Base-by-base conservation (phyloP, 2,888 invertebrate genomes). In the Nowickia ferox region DNA sequence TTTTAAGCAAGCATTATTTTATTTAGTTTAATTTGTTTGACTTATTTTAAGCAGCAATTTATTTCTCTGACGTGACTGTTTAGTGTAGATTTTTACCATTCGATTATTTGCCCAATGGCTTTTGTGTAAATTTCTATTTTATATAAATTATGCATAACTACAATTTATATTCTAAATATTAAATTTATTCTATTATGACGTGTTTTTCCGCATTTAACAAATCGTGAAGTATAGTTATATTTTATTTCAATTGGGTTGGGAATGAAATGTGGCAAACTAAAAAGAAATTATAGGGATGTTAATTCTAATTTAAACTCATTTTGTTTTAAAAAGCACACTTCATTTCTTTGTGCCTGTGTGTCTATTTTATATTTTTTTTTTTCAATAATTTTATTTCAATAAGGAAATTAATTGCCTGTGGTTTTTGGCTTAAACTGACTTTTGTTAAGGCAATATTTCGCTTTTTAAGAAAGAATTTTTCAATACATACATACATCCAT, bases 381-480 rank as follows among this genome's bases (percentile, higher is more conserved):
- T 66, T 74, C 11, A 81, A 59, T 68, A n/a, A 42, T 74, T 66
- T 59, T 30, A 59, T 66, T 74, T 68, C 59, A 59, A 79, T 68
- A 77, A 59, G 74, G 63, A 79, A 75, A 75, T 48, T 57, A 17
- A 75, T 75, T 79, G 48, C 78, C 15, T 74, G 65, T 51, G 46
- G 46, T 59, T 74, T 77, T 53, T 17, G 13, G 8, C 15, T 68
- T 46, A 3, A 42, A 76, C 65, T 65, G 44, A 15, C 40, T 66
- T 75, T 1, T 53, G 61, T 75, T 2, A 22, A 22, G 22, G 22
- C 22, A 22, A 22, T 22, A 22, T 22, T 22, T 22, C 22, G 2
- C 1, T 22, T 30, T 30, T 30, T 6, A 30, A 30, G 30, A 0
- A 30, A 30, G 30, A 8, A 53, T 66, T 38, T 38, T 30, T 19